Base-by-base conservation (phyloP, 2,888 invertebrate genomes). In the Polylopha cassiicola region DNA sequence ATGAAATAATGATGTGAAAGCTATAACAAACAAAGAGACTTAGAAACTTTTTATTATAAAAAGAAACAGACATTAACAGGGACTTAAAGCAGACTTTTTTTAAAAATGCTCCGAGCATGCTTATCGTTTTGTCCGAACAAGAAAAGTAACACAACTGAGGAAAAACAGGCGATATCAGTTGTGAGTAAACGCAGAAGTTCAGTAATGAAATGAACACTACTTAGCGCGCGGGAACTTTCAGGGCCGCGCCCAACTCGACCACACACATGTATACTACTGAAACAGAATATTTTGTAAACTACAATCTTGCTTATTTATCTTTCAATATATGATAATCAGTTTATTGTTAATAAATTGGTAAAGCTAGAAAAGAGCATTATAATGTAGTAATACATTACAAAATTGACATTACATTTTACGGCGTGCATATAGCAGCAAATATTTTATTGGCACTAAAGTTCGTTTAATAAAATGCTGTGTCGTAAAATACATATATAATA, bases 171-270 rank as follows among this genome's bases (percentile, higher is more conserved):
- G 14, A 10, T 31, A 41, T 34, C 11, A 41, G 34, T 24, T 15
- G 18, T 34, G 7, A 15, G 28, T 14, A 34, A 24, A 24, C 39
- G 29, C 23, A 16, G 23, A 36, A 36, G 20, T 30, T 26, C 11
- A 28, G 4, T 34, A 41, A 36, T 36, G 41, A 41, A 41, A 41
- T 26, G 24, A 34, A 34, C 24, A 41, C 39, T 39, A 15, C 23
- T 34, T 41, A 16, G 15, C 18, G 11, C 9, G 7, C 24, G 4
- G 8, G 20, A 41, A 24, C 30, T 30, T 13, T 29, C 8, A n/a
- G 20, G 41, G 29, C 26, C 16, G 7, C 9, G 24, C 34, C 24
- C 7, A 3, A 3, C 6, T 1, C 26, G 1, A 23, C 37, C 23
- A n/a, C n/a, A n/a, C n/a, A n/a, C n/a, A n/a, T n/a, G n/a, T n/a